Percentiles rank a stretch among this genome's conserved stretches.
Conservation (phyloP, 2,888 invertebrate species). For the Sphaeridia pumilis region DNA sequence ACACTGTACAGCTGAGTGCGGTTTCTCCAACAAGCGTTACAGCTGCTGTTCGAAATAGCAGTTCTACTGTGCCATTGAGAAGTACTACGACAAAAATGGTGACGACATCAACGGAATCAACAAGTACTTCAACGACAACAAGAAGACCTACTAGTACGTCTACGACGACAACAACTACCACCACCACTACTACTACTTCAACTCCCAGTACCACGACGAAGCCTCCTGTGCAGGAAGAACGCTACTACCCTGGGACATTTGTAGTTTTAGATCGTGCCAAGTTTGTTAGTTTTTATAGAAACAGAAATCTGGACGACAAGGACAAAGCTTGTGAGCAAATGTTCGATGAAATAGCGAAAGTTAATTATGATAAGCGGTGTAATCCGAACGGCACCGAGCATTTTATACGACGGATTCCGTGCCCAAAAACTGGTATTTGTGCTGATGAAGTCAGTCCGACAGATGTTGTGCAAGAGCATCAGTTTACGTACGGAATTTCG, state of each 20-base stretch:
- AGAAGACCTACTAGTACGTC: slow-evolving; percentile 4
- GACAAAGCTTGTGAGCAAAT: slow-evolving; percentile 68
- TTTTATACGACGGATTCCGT: slow-evolving; percentile 75
- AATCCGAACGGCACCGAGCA: slow-evolving; percentile 62
- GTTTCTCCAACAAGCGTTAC: background rate
- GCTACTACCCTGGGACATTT: slow-evolving; percentile 52
- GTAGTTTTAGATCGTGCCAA: slow-evolving; percentile 80
- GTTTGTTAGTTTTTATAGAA: slow-evolving; percentile 82
- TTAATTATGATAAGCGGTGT: slow-evolving; percentile 75
- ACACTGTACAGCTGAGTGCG: background rate
- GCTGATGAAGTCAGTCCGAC: slow-evolving; percentile 62
- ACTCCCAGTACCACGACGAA: slow-evolving; percentile 13
- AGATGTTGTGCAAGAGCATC: slow-evolving; percentile 75
- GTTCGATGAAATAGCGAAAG: slow-evolving; percentile 69
- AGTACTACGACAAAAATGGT: background rate
- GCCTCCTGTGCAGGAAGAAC: slow-evolving; percentile 1
- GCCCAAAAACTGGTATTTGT: slow-evolving; percentile 61
- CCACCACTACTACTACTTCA: slow-evolving; percentile 12
- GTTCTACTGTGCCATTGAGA: background rate
- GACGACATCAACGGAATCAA: background rate
- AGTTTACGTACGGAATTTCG: slow-evolving; percentile 88
- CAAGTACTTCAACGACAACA: background rate
- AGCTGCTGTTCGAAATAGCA: background rate
- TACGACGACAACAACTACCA: slow-evolving; percentile 6
- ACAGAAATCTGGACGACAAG: slow-evolving; percentile 52